These are phyloP conservation scores for Pogonomyrmex barbatus DNA, from an alignment of 1,140 invertebrate species.

Conservation along the genomic window DNA sequence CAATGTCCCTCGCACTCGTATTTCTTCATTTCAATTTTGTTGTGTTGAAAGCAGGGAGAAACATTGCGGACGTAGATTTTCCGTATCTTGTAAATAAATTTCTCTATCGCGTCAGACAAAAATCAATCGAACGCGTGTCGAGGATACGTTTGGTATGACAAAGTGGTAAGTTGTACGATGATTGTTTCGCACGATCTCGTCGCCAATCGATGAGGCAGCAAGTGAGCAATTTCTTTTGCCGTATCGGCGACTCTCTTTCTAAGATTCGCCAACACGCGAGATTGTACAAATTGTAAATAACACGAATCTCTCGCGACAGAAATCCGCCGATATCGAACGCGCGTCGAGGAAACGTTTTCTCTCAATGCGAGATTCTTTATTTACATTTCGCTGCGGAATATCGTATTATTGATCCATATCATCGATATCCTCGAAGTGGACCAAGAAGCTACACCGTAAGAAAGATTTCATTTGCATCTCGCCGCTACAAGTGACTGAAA, in stretches of 20 bases:
- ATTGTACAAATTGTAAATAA: conserved; percentile 53
- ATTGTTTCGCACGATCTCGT: neutral
- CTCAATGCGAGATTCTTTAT: conserved; percentile 9
- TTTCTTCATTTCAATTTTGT: conserved; percentile 27
- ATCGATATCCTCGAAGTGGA: conserved; percentile 25
- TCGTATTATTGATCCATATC: conserved; percentile 10
- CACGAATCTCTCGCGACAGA: conserved; percentile 42
- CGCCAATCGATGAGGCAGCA: conserved; percentile 52
- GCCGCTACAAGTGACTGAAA: neutral
- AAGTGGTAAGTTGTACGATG: neutral
- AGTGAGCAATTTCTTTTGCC: conserved; percentile 33
- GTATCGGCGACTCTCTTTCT: neutral
- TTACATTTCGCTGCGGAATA: neutral
- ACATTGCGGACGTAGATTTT: conserved; percentile 6
- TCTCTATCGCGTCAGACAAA: neutral
- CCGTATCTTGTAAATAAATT: neutral
- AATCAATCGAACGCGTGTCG: neutral
- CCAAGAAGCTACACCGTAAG: conserved; percentile 9
- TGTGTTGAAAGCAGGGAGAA: neutral
- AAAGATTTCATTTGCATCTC: conserved; percentile 7
- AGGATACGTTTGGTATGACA: neutral
- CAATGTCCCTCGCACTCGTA: neutral
- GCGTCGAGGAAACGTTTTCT: neutral
- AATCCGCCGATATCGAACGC: conserved; percentile 37
- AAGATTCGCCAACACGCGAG: neutral